Evolutionary conservation across 2,888 invertebrate genomes (phyloP), one percentile per base, ranked within the genome.

Genomic region (Rhopalosiphum nymphaeae): DNA sequence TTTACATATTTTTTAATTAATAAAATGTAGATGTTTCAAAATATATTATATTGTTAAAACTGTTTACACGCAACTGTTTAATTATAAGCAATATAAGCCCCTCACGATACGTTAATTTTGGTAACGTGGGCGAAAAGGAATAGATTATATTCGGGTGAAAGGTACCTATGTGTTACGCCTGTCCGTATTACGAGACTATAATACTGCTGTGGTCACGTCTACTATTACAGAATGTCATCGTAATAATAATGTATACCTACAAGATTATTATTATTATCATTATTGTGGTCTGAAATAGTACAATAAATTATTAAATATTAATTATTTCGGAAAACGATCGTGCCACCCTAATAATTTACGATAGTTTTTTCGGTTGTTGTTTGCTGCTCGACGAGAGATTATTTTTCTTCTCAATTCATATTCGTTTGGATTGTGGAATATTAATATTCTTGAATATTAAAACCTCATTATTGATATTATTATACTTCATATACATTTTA

Each of bases 401-500:
- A 21, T 46, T 61, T 90, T 90, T 46, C n/a, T 46, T 36, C 61
- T 36, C 7, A n/a, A 21, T 87, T 87, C n/a, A 16, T 9, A 87
- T 87, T 53, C 67, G 49, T 67, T 90, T 1, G 67, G 25, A 49
- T 36, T 16, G n/a, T 36, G 21, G 7, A 36, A 36, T 49, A 36
- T 67, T 46, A 49, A 90, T 90, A 53, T 61, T 90, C 26, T 67
- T 36, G 90, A 67, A 90, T 67, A 78, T 90, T 90, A 90, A 90
- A 67, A 78, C 67, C 90, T 78, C 90, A 49, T 90, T 36, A 67
- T 44, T 46, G 90, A 90, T 49, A 36, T 36, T 36, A 9, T 78
- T 78, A 78, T 36, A 49, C 36, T 46, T n/a, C 3, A 36, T 3
- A 89, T 25, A 67, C 49, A 91, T 36, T 89, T 78, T 78, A 78